These are phyloP conservation scores for Tachina grossa DNA, from an alignment of 2,888 invertebrate species.

Conservation along the genomic window DNA sequence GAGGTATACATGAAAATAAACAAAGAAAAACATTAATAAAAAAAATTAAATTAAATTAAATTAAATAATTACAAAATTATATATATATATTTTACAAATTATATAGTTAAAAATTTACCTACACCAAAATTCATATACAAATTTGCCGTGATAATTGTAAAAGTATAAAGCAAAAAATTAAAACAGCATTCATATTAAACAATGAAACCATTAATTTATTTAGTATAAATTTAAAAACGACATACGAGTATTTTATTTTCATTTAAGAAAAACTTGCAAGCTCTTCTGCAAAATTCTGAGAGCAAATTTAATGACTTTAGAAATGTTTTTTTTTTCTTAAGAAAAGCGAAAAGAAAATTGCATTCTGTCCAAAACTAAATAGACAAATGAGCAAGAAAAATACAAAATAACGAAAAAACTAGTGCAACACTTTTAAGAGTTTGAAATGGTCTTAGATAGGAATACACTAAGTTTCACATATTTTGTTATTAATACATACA, in stretches of 20 bases:
- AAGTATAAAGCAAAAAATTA: neutral
- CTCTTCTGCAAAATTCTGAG: too few relatives aligned
- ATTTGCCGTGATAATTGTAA: constrained; percentile 15
- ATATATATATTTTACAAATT: neutral
- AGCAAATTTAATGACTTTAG: neutral
- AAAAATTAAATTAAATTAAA: constrained; percentile 56
- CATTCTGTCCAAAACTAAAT: constrained; percentile 1
- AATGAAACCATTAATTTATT: neutral
- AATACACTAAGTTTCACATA: constrained; percentile 10
- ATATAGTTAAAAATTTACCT: constrained; percentile 31
- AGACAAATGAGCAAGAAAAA: neutral
- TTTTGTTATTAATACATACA: neutral
- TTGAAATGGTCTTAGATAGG: neutral
- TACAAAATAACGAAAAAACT: neutral
- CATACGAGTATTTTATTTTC: neutral
- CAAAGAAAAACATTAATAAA: constrained; percentile 53
- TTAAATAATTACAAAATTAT: constrained; percentile 15
- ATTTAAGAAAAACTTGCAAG: neutral
- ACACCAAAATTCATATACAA: constrained; percentile 46
- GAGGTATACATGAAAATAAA: constrained; percentile 73
- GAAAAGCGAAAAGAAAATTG: neutral
- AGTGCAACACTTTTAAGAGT: neutral
- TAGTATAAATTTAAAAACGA: neutral
- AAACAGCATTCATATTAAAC: neutral
- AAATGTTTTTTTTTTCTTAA: neutral